Base-by-base conservation (phyloP, 2,888 invertebrate species). In the Pocota personata region DNA sequence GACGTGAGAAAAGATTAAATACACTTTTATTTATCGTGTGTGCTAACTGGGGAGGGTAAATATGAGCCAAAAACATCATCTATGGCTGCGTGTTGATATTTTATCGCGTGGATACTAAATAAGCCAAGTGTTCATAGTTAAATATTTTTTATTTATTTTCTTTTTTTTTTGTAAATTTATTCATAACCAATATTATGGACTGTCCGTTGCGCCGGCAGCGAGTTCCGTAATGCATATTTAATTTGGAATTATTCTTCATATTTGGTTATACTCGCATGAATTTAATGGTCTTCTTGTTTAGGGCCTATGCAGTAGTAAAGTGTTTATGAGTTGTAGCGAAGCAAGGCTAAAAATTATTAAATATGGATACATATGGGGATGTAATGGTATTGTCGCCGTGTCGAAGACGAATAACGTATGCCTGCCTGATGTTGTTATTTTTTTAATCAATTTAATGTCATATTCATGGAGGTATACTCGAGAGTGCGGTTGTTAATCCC, bases 151-250 rank as follows among this genome's bases (percentile, higher is more conserved):
- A n/a, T n/a, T 30, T 16, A 14, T 43, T 43, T 43, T 50, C n/a
- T n/a, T 30, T 16, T 43, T 43, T 43, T 43, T 14, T 14, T 3
- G 14, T 21, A 21, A 58, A 58, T 58, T 58, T 58, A 58, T 58
- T 58, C 58, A 58, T 3, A 58, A 37, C 35, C 58, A 58, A 58
- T 37, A 58, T 57, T 21, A 35, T 35, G 57, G 57, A 58, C 16
- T 19, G 10, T 35, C 10, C 16, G 55, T 5, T 10, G 30, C 10
- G 55, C 16, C 19, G 16, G 16, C 10, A 5, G 19, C 1, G 8
- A 19, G 19, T 14, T 12, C 12, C 58, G 35, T 58, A 58, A 37
- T 58, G 21, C 37, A 58, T 58, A 58, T 58, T 58, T n/a, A 7
- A 58, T 58, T 58, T 58, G 19, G 16, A 19, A 21, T 58, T 35